Conservation (phyloP, 2,113 vertebrate genomes). For the Chinchilla lanigera region DNA sequence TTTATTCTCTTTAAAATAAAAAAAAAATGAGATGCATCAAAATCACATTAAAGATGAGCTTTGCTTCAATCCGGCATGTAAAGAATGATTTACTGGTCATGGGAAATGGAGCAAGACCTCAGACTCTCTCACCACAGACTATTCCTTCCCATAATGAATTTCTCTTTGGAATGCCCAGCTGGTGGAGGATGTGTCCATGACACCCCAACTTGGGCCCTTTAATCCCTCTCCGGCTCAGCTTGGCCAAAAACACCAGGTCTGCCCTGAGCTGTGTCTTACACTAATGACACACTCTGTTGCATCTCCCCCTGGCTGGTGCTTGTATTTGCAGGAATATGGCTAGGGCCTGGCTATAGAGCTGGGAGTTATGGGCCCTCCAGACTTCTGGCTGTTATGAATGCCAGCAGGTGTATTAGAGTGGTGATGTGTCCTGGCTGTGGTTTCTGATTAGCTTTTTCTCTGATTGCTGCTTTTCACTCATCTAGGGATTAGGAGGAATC, state of each 20-base stretch:
- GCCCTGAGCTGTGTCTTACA: not conserved
- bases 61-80: not conserved
- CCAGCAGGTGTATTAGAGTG: not conserved
- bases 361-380: fast-evolving
- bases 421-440: not conserved
- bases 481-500: not conserved
- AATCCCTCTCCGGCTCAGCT: not conserved
- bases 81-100: not conserved
- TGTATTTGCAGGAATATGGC: not conserved
- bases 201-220: not conserved
- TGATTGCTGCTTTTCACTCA: not conserved
- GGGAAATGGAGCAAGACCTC: not conserved
- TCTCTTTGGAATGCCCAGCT: not conserved
- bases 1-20: too few species aligned
- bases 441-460: not conserved
- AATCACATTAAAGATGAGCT: not conserved
- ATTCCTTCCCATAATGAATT: not conserved
- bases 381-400: not conserved
- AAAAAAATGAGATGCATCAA: not conserved
- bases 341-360: not conserved
- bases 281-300: not conserved
- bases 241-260: not conserved
- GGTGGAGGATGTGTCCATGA: not conserved
- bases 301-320: too few species aligned
- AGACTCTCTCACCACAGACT: not conserved